Evolutionary conservation across 2,888 invertebrate species (phyloP).

Genomic region (Spilosoma lubricipeda): DNA sequence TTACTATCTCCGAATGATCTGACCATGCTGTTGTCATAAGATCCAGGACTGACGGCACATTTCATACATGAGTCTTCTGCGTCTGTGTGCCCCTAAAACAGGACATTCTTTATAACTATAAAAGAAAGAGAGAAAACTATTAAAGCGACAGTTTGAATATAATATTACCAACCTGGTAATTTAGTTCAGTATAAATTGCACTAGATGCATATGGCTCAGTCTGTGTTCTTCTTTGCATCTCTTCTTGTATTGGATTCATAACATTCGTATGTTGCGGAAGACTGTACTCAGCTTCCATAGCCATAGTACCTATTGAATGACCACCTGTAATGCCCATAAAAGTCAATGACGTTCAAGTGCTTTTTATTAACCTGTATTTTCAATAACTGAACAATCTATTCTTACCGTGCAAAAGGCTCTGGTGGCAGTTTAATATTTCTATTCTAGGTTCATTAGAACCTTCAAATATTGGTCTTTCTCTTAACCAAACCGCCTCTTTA

Average conservation of each 20-base stretch:
- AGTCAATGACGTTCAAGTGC: not conserved
- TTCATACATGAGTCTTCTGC: slow-evolving; percentile 85
- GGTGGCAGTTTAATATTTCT: slow-evolving; percentile 81
- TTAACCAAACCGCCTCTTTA: slow-evolving; percentile 82
- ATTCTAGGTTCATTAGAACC: slow-evolving; percentile 80
- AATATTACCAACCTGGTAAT: slow-evolving; percentile 71
- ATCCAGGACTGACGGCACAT: slow-evolving; percentile 84
- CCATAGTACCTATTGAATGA: slow-evolving; percentile 76
- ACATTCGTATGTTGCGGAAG: slow-evolving; percentile 77
- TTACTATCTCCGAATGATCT: slow-evolving; percentile 80
- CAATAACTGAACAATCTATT: slow-evolving; percentile 4
- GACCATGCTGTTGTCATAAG: slow-evolving; percentile 84
- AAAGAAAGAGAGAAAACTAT: not conserved
- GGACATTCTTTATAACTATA: slow-evolving; percentile 26
- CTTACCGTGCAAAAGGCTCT: slow-evolving; percentile 77
- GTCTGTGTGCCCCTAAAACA: slow-evolving; percentile 79
- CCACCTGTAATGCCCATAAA: slow-evolving; percentile 62
- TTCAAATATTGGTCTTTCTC: slow-evolving; percentile 79
- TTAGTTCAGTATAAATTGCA: slow-evolving; percentile 86
- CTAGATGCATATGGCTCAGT: slow-evolving; percentile 92
- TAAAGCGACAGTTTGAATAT: not conserved
- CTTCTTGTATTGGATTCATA: slow-evolving; percentile 73
- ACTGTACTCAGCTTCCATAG: slow-evolving; percentile 82
- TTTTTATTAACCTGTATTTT: not conserved
- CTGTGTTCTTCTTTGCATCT: slow-evolving; percentile 73